A percentile compares a stretch with the other conserved stretches of the same genome.
Evolutionary conservation across 2,113 vertebrate genomes (phyloP).

Genomic region (Geococcyx californianus): DNA sequence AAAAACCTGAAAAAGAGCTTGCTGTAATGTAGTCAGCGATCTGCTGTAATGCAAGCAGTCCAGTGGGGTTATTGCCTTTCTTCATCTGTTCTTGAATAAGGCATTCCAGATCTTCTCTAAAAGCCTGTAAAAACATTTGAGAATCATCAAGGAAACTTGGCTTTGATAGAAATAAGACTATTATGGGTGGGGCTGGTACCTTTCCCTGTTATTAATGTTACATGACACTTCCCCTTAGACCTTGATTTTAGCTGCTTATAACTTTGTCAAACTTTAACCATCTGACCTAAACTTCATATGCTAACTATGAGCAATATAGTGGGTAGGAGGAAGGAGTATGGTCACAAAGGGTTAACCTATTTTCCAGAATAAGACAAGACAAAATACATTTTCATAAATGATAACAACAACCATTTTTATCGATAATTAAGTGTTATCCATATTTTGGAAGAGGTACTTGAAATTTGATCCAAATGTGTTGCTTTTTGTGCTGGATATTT

Average conservation of each 20-base stretch:
- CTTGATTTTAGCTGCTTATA: constrained; percentile 6
- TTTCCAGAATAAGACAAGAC: not conserved
- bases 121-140: constrained; percentile 84
- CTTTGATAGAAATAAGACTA: not conserved
- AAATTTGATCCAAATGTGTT: not conserved
- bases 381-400: not conserved
- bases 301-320: not conserved
- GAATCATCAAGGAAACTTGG: constrained; percentile 38
- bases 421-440: not conserved
- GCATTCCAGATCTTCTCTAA: constrained; percentile 95
- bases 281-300: not conserved
- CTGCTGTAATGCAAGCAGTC: constrained; percentile 93
- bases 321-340: not conserved
- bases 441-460: not conserved
- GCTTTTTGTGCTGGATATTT: not conserved
- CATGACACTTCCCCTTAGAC: not conserved
- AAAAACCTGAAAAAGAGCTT: constrained; percentile 89
- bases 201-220: not conserved
- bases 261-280: not conserved
- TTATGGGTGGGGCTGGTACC: constrained; percentile 30
- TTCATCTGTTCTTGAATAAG: constrained; percentile 97
- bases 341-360: not conserved
- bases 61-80: constrained; percentile 93
- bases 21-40: constrained; percentile 97
- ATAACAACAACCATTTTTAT: not conserved